Conservation (phyloP, 2,888 invertebrate genomes). For the Lasioglossum villosulum region DNA sequence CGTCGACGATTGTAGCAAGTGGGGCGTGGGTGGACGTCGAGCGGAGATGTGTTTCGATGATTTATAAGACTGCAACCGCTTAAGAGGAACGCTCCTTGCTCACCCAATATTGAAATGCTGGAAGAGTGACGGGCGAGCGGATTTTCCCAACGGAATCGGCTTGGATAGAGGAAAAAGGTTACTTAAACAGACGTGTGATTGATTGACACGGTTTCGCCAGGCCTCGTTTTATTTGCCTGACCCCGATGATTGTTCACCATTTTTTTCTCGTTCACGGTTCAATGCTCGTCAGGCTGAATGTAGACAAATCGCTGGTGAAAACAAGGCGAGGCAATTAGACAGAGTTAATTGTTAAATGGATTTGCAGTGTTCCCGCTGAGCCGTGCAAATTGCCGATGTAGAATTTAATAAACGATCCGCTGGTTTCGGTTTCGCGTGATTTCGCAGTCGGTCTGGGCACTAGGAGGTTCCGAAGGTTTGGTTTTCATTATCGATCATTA, state of each 20-base stretch:
- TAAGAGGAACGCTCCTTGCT: not conserved
- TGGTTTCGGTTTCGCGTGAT: slow-evolving; percentile 2
- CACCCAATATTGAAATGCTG: not conserved
- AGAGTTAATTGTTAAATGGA: slow-evolving; percentile 28
- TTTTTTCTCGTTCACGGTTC: not conserved
- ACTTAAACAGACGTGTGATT: slow-evolving; percentile 9
- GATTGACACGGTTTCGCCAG: slow-evolving; percentile 15
- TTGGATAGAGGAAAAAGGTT: not conserved
- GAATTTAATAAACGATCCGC: slow-evolving; percentile 23
- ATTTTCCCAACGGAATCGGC: not conserved
- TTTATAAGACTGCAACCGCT: slow-evolving; percentile 33
- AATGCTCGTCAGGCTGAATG: not conserved
- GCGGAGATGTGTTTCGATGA: slow-evolving; percentile 15
- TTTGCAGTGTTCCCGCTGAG: slow-evolving; percentile 5
- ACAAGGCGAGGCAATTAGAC: slow-evolving; percentile 4
- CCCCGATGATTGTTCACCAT: not conserved
- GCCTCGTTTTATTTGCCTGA: not conserved
- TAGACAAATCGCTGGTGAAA: slow-evolving; percentile 4
- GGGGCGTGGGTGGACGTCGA: slow-evolving; percentile 1
- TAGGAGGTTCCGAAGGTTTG: not conserved
- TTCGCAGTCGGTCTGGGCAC: not conserved
- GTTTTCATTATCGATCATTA: slow-evolving; percentile 5
- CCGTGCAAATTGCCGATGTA: slow-evolving; percentile 6
- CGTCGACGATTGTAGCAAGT: not conserved
- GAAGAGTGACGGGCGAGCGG: not conserved